Conservation (phyloP, 2,113 vertebrate species). For the Dunckerocampus dactyliophorus region DNA sequence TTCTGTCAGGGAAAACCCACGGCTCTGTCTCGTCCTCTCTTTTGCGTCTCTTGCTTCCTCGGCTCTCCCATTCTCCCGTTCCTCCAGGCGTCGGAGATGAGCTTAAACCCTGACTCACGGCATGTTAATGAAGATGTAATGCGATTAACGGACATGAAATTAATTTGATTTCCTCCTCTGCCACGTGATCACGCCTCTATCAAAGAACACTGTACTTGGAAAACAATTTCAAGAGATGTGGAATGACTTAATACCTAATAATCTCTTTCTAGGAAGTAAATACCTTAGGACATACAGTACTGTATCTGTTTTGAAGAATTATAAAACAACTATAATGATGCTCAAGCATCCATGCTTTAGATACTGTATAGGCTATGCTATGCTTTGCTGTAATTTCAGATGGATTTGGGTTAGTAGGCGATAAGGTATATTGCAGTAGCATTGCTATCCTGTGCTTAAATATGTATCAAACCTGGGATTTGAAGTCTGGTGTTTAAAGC, state of each 20-base stretch:
- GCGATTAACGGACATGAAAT: conserved; percentile 76
- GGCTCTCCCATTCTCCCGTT: conserved; percentile 34
- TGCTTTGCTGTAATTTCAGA: too few species aligned
- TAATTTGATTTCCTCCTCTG: conserved; percentile 72
- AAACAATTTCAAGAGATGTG: conserved; percentile 46
- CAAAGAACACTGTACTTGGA: conserved; percentile 62
- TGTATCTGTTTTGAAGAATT: neutral
- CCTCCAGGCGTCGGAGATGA: conserved; percentile 59
- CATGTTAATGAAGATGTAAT: conserved; percentile 77
- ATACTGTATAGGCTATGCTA: too few species aligned
- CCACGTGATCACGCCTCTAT: conserved; percentile 65
- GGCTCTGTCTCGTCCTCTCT: conserved; percentile 33
- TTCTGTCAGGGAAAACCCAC: conserved; percentile 47
- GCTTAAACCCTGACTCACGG: conserved; percentile 72
- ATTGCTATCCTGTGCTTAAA: too few species aligned
- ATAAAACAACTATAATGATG: too few species aligned
- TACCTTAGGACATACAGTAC: conserved; percentile 9
- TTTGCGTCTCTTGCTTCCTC: neutral
- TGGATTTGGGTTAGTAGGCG: too few species aligned
- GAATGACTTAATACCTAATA: conserved; percentile 14
- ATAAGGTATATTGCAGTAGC: too few species aligned
- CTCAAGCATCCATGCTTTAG: too few species aligned
- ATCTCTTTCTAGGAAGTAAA: conserved; percentile 33
- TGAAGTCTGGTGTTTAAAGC: too few species aligned
- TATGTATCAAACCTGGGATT: too few species aligned